Conservation (phyloP, 2,797 vertebrate genomes). For the Gambusia yucatana region DNA sequence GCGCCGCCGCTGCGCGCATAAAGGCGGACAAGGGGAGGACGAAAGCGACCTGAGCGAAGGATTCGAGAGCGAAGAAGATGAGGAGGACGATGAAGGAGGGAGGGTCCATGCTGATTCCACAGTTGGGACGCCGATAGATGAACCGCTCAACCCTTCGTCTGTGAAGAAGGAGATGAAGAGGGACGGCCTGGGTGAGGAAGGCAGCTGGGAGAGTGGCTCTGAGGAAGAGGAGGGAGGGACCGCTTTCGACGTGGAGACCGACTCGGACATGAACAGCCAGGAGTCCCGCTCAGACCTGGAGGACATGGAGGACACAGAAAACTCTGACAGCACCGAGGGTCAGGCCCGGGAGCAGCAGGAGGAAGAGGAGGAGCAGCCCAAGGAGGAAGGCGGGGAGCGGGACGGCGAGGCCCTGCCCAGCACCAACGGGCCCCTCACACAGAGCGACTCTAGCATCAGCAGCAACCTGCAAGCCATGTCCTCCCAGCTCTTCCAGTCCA, state of each 20-base stretch:
- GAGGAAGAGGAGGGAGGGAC: conserved; percentile 90
- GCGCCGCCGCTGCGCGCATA: conserved; percentile 87
- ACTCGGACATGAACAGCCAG: conserved; percentile 99
- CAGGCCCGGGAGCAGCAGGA: conserved; percentile 55
- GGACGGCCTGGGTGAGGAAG: conserved; percentile 79
- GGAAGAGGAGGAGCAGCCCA: conserved; percentile 47
- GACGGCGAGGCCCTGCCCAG: conserved; percentile 67
- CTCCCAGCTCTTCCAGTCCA: conserved; percentile 94
- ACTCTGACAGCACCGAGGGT: conserved; percentile 42
- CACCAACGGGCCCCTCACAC: conserved; percentile 82
- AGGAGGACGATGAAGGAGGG: conserved; percentile 73
- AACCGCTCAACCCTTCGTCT: conserved; percentile 35
- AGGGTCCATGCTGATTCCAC: conserved; percentile 27
- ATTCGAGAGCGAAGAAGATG: conserved; percentile 89
- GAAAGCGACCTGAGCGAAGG: conserved; percentile 98
- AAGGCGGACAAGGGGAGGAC: conserved; percentile 83
- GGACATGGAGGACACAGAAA: conserved; percentile 90
- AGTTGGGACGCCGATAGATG: not conserved
- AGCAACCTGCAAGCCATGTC: conserved; percentile 98
- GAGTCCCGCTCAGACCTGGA: conserved; percentile 96
- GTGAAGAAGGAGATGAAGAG: conserved; percentile 73
- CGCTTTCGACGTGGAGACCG: conserved; percentile 94
- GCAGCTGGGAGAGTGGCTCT: conserved; percentile 86
- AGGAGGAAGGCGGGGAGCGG: conserved; percentile 53
- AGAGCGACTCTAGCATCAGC: conserved; percentile 90